Evolutionary conservation across 2,113 vertebrate species (phyloP), one percentile per base, ranked within the genome.

Genomic region (Malaclemys terrapin): DNA sequence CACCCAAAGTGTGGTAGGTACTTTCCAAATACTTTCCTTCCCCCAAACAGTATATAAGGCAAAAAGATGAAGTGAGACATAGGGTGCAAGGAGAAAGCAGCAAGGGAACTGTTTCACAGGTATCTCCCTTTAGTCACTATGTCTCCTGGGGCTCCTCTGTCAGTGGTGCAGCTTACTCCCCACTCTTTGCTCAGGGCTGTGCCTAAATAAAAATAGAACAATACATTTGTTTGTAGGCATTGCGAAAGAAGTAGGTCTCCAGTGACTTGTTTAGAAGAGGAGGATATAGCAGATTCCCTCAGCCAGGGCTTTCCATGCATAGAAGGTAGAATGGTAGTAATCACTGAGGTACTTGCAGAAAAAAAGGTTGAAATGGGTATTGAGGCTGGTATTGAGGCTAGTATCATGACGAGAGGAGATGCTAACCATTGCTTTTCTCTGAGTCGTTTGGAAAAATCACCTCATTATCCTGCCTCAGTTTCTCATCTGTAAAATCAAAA

Each of bases 171-270:
- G n/a, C 13, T 53, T 80, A 25, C 7, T 38, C 22, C 52, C 53
- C 20, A 9, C 53, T 54, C 53, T 54, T 54, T 54, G 20, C 53
- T 54, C 53, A 54, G 53, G 53, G 4, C 35, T 69, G 19, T 42
- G 72, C 53, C 20, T 54, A 54, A 54, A 54, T 54, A 54, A 54
- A 54, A 54, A 54, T 54, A 54, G 19, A n/a, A n/a, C 19, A 42
- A 42, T 20, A 57, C 1, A 78, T 3, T 54, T 38, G 56, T 45
- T 84, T 56, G 38, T n/a, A 57, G 53, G 25, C 80, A 49, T 1
- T 11, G 12, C 22, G 81, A 84, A 78, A 54, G 2, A 78, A 76
- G 24, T 3, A 1, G 1, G 1, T 52, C 0, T 29, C 9, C 78
- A 17, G 29, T 85, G 13, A 49, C 1, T 1, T 31, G 17, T 78